Evolutionary conservation across 1,140 invertebrate species (phyloP).

Genomic region (Drosophila littoralis): DNA sequence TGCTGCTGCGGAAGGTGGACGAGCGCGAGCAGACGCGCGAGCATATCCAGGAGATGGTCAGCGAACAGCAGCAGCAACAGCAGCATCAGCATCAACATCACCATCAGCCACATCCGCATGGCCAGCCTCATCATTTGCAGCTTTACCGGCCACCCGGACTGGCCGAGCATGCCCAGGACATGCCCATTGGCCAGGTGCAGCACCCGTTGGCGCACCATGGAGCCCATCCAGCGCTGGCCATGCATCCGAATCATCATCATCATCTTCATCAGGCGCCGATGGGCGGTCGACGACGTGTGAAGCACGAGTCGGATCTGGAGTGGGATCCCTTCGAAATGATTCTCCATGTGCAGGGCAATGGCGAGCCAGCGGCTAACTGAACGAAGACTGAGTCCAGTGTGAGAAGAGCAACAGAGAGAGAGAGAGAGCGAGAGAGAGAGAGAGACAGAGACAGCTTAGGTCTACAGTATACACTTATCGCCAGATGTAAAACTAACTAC

Average conservation of each 20-base stretch:
- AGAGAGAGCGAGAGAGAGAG: conserved; percentile 25
- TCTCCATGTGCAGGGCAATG: conserved; percentile 72
- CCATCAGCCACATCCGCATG: conserved; percentile 32
- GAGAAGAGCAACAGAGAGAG: not conserved
- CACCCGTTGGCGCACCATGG: conserved; percentile 51
- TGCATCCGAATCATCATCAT: conserved; percentile 45
- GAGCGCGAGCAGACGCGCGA: conserved; percentile 79
- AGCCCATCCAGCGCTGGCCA: conserved; percentile 28
- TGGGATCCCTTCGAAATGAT: conserved; percentile 84
- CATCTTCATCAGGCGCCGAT: conserved; percentile 35
- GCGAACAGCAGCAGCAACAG: conserved; percentile 75
- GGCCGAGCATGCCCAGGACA: conserved; percentile 70
- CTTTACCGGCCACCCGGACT: conserved; percentile 45
- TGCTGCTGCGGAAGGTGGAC: conserved; percentile 73
- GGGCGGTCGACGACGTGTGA: conserved; percentile 51
- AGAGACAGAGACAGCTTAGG: conserved; percentile 30
- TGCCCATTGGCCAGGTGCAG: conserved; percentile 70
- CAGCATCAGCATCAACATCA: conserved; percentile 50
- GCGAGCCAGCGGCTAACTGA: conserved; percentile 74
- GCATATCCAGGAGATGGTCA: conserved; percentile 80
- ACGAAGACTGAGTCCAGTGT: conserved; percentile 56
- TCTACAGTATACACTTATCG: conserved; percentile 47
- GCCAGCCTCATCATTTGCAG: conserved; percentile 49
- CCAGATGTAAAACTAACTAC: conserved; percentile 60
- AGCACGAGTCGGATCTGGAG: conserved; percentile 76